Evolutionary conservation across 2,888 invertebrate genomes (phyloP).

Genomic region (Periphyllus acericola): DNA sequence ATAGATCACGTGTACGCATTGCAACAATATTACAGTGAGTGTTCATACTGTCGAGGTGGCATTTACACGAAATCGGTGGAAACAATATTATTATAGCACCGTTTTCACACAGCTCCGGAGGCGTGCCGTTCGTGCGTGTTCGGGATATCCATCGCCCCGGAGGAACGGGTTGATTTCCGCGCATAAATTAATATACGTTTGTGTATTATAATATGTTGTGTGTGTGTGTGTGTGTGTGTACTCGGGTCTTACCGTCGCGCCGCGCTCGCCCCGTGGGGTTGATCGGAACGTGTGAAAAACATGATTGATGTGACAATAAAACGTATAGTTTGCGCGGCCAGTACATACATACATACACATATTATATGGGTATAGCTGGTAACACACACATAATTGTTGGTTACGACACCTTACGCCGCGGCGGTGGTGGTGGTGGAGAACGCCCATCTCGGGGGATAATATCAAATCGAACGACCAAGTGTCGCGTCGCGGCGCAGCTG

Average conservation of each 20-base stretch:
- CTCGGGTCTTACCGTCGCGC: background rate
- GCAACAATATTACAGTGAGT: no score
- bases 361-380: background rate
- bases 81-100: background rate
- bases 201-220: background rate
- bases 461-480: constrained; percentile 35
- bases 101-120: constrained; percentile 39
- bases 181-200: constrained; percentile 37
- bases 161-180: constrained; percentile 47
- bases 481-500: constrained; percentile 40
- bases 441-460: constrained; percentile 50
- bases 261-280: background rate
- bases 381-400: constrained; percentile 41
- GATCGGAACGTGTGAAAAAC: constrained; percentile 53
- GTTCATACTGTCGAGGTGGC: background rate
- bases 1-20: no score
- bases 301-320: constrained; percentile 45
- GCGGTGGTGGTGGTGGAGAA: background rate
- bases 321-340: background rate
- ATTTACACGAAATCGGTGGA: background rate
- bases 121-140: constrained; percentile 22
- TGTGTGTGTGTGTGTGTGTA: background rate
- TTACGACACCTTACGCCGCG: constrained; percentile 50
- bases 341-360: no score
- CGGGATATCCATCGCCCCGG: constrained; percentile 28